These are phyloP conservation scores for Nerophis lumbriciformis DNA, from an alignment of 2,113 vertebrate species.

Conservation along the genomic window DNA sequence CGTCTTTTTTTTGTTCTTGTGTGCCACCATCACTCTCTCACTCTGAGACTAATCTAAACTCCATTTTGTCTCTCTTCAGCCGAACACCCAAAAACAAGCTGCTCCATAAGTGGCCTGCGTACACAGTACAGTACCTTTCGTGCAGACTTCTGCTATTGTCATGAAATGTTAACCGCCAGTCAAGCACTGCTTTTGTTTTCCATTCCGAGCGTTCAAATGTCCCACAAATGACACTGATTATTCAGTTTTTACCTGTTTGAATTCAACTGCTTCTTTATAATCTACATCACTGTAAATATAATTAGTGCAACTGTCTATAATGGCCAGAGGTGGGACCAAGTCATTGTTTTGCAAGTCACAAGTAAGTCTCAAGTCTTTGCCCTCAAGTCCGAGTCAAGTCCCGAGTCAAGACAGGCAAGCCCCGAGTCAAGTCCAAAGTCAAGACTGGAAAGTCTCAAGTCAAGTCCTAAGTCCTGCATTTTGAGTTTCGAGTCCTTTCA, in stretches of 20 bases:
- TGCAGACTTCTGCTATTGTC: slow-evolving; percentile 2
- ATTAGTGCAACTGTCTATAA: slow-evolving; percentile 16
- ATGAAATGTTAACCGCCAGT: slow-evolving; percentile 35
- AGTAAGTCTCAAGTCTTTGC: no score
- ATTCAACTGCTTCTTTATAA: background rate
- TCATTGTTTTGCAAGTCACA: no score
- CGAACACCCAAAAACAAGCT: slow-evolving; percentile 21
- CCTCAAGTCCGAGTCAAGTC: no score
- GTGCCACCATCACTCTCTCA: slow-evolving; percentile 6
- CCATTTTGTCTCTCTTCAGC: slow-evolving; percentile 4
- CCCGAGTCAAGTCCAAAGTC: no score
- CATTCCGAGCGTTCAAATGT: background rate
- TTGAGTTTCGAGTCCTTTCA: no score
- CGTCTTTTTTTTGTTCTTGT: background rate
- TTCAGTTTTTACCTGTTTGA: background rate
- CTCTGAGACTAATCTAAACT: slow-evolving; percentile 28
- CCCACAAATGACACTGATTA: background rate
- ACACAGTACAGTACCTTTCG: slow-evolving; percentile 14
- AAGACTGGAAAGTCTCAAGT: no score
- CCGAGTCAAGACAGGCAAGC: no score
- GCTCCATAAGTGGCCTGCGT: slow-evolving; percentile 32
- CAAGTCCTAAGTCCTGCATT: no score
- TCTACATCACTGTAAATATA: background rate
- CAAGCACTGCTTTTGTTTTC: slow-evolving; percentile 2
- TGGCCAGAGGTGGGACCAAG: no score